Evolutionary conservation across 2,113 vertebrate genomes (phyloP), one percentile per base, ranked within the genome.

Genomic region (Dendrocopos noguchii): DNA sequence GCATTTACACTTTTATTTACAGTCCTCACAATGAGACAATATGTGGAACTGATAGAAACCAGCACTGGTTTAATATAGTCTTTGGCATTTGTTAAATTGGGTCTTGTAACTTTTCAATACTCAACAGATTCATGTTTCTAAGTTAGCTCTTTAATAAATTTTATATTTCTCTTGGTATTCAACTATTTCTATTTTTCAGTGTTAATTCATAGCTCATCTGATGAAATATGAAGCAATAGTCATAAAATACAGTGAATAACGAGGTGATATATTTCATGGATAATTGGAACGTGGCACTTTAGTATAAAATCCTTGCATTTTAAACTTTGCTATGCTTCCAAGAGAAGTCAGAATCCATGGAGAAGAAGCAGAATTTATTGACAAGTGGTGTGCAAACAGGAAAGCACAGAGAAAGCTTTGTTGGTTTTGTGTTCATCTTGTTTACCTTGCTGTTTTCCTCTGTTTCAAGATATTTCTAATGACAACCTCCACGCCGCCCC

Each of bases 1-100:
- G 21, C 50, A 94, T 90, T 97, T 95, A 93, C 67, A 91, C 94
- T 95, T 64, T 73, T 94, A 94, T 95, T 95, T 96, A 65, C 28
- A 94, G 21, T 46, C 44, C 46, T 94, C 64, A 36, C 36, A 36
- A 59, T 39, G 52, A 81, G 80, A 12, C 12, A 76, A 86, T 56
- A 46, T 22, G 56, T 82, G 60, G 9, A 77, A 92, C 16, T 57
- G 29, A 50, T 56, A 42, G 53, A 95, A 91, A 90, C 22, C 31
- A 87, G 81, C 94, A 85, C 6, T 57, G 7, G 47, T 95, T 80
- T 79, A 94, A 94, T 93, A 90, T 27, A 90, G 19, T 4, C 46
- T 87, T 92, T 82, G 34, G 50, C 56, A 92, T 73, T 93, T 82
- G 14, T 16, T 91, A 91, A 93, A 95, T 73, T 95, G 56, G 3